These are phyloP conservation scores for Dipodomys spectabilis DNA, from an alignment of 2,113 vertebrate species.

Conservation along the genomic window DNA sequence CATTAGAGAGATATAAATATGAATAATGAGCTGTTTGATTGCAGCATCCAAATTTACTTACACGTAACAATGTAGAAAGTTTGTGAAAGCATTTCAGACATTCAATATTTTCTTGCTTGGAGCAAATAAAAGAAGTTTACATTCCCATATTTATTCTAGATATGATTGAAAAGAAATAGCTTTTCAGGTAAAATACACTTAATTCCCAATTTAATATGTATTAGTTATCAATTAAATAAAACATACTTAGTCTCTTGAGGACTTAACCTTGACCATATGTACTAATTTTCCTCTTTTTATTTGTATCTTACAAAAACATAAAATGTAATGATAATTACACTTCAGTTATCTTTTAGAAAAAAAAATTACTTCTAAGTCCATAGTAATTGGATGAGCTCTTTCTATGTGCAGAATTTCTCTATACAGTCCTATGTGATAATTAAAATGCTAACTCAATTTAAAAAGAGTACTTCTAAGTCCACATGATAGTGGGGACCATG, in stretches of 20 bases:
- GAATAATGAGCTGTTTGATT: background rate
- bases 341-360: background rate
- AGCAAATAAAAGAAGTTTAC: background rate
- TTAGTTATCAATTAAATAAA: background rate
- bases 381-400: background rate
- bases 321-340: background rate
- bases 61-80: background rate
- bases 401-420: background rate
- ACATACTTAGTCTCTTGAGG: background rate
- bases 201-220: background rate
- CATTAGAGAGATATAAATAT: background rate
- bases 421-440: background rate
- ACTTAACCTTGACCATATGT: background rate
- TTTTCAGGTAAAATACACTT: background rate
- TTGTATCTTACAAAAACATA: background rate
- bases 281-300: background rate
- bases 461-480: background rate
- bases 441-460: background rate
- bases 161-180: background rate
- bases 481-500: too few species aligned
- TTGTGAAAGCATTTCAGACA: conserved; percentile 35
- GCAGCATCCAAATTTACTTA: conserved; percentile 17
- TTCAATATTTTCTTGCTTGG: background rate
- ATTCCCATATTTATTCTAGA: background rate
- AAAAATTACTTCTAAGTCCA: background rate